Evolutionary conservation across 1,140 invertebrate genomes (phyloP), one percentile per base, ranked within the genome.

Genomic region (Monomorium pharaonis): DNA sequence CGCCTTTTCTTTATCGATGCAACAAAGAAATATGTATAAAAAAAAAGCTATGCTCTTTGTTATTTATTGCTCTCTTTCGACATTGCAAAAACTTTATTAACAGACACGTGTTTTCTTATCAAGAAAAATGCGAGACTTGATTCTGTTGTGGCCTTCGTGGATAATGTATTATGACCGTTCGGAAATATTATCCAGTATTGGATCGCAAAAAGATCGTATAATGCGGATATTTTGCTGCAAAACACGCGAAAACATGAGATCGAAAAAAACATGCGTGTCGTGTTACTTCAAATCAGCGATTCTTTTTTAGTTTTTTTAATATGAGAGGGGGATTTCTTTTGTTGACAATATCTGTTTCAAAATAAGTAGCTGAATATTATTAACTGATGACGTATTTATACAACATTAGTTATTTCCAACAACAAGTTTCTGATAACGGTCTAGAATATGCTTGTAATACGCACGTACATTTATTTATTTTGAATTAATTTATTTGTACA

Each of bases 1-100:
- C 24, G 42, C 54, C 74, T 88, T 88, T 88, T 74, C 86, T 58
- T 56, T 27, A 7, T 12, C n/a, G 65, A 70, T 67, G 65, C 54
- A 84, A 81, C 30, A 65, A 75, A 24, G 7, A 58, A 44, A n/a
- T 42, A 21, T 65, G 42, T 42, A n/a, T n/a, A n/a, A n/a, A n/a
- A n/a, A n/a, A n/a, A n/a, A 24, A 72, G 44, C 0, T 21, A 10
- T 33, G 44, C 21, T 27, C 7, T 27, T 6, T 7, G 27, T 51
- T 69, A 67, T 88, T 88, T 72, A 62, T 51, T n/a, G n/a, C n/a
- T n/a, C 63, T 63, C 9, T 72, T 63, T 58, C 16, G 12, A 24
- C 33, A 56, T 65, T 65, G 49, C 47, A 72, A 85, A 83, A 88
- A 49, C 3, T 24, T 5, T 27, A 24, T 5, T 60, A 21, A 42